Conservation (phyloP, 2,797 vertebrate genomes). For the Hylomyscus alleni region DNA sequence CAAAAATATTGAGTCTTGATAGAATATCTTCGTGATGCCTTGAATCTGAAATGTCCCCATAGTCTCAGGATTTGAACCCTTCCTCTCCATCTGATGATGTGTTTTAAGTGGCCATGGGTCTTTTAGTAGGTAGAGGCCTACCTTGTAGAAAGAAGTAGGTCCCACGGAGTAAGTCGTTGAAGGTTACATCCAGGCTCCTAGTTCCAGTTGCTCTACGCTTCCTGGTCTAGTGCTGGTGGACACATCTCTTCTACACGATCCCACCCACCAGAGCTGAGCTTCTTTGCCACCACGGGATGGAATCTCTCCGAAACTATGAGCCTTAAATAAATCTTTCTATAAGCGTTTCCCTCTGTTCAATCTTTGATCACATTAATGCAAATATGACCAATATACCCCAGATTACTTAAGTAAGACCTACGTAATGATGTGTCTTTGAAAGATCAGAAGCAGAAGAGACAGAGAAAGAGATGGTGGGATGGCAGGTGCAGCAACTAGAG, state of each 20-base stretch:
- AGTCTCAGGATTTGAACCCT: not conserved
- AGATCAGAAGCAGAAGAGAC: not conserved
- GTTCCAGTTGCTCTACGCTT: not conserved
- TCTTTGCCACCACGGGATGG: too few relatives aligned
- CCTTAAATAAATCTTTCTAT: not conserved
- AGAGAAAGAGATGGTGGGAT: not conserved
- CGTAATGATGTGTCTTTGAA: not conserved
- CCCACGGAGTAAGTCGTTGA: not conserved
- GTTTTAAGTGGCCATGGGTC: not conserved
- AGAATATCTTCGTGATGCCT: too few relatives aligned
- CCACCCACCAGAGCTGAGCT: not conserved
- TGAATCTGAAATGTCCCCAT: not conserved
- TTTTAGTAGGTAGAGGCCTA: not conserved
- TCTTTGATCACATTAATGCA: not conserved
- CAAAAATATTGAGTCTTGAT: not conserved
- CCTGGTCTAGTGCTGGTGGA: not conserved
- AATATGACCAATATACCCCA: not conserved
- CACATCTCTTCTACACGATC: not conserved
- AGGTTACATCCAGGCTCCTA: not conserved
- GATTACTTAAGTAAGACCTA: not conserved
- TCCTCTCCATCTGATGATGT: not conserved
- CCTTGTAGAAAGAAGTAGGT: not conserved
- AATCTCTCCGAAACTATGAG: not conserved
- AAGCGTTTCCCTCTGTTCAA: too few relatives aligned
- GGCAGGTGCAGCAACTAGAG: not conserved